These are phyloP conservation scores for Carabus problematicus DNA, from an alignment of 2,888 invertebrate genomes.

Conservation along the genomic window DNA sequence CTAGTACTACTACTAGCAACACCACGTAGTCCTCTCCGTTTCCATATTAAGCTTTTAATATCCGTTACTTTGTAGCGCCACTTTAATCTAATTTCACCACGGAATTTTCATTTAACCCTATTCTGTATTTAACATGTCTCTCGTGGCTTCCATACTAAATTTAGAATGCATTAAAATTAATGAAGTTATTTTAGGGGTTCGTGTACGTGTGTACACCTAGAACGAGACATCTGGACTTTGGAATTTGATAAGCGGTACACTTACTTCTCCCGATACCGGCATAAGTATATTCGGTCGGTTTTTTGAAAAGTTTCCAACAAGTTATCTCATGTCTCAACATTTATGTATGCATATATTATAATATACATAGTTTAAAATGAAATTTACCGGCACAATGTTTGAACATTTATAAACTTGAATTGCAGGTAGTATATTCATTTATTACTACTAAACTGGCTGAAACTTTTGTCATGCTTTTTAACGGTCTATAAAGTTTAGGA, in stretches of 20 bases:
- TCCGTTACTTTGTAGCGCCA: conserved; percentile 43
- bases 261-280: too few species aligned
- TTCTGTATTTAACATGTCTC: conserved; percentile 40
- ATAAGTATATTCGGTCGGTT: too few species aligned
- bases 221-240: conserved; percentile 30
- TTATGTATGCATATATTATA: too few species aligned
- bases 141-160: conserved; percentile 40
- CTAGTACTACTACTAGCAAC: background rate
- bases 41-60: conserved; percentile 43
- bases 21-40: conserved; percentile 13
- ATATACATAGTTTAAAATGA: too few species aligned
- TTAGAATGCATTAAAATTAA: conserved; percentile 43
- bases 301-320: too few species aligned
- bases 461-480: too few species aligned
- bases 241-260: conserved; percentile 36
- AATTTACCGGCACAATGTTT: too few species aligned
- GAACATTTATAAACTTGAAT: too few species aligned
- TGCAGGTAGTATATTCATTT: too few species aligned
- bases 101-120: conserved; percentile 43
- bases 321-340: too few species aligned
- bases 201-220: conserved; percentile 8
- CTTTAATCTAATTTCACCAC: conserved; percentile 41
- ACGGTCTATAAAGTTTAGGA: background rate
- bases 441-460: background rate
- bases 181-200: conserved; percentile 41